Evolutionary conservation across 2,797 vertebrate species (phyloP), one percentile per base, ranked within the genome.

Genomic region (Cottoperca gobio): DNA sequence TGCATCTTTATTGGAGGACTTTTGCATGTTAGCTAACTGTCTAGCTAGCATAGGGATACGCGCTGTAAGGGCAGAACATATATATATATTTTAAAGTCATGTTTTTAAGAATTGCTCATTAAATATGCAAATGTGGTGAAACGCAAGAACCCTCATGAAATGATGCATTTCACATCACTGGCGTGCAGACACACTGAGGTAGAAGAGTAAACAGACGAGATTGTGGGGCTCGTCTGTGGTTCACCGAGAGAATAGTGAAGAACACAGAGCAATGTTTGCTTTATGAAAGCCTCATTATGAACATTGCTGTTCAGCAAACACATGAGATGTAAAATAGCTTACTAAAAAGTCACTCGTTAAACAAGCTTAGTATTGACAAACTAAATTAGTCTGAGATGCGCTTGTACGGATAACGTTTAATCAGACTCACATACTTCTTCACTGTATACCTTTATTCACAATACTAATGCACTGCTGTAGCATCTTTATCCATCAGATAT

Each of bases 331-430:
- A 33, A 59, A 79, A 70, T 53, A 66, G 39, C 64, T 72, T 43
- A 67, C 31, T 28, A 72, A 61, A 19, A 75, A 81, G 55, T 73
- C 19, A 50, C 60, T 79, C 10, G 4, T 35, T 59, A 72, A 72
- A 68, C 11, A 8, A 21, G 35, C 53, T 52, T 43, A 19, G 28
- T 5, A 48, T 28, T 5, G 16, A 37, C 8, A n/a, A 33, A 52
- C 65, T 66, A 74, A 79, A 83, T 71, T 21, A 43, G 67, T 61
- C 21, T 46, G 37, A 82, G 82, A 82, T 33, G 23, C 4, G 69
- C 54, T 70, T 54, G 54, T 31, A 3, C 26, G 58, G 26, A 75
- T 23, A 71, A 31, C 28, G 37, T 80, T 79, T 28, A 73, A 49
- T 70, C 14, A 39, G 26, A 23, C 46, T 9, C 26, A 45, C 37